Conservation (phyloP, 2,113 vertebrate genomes). For the Eidolon helvum region DNA sequence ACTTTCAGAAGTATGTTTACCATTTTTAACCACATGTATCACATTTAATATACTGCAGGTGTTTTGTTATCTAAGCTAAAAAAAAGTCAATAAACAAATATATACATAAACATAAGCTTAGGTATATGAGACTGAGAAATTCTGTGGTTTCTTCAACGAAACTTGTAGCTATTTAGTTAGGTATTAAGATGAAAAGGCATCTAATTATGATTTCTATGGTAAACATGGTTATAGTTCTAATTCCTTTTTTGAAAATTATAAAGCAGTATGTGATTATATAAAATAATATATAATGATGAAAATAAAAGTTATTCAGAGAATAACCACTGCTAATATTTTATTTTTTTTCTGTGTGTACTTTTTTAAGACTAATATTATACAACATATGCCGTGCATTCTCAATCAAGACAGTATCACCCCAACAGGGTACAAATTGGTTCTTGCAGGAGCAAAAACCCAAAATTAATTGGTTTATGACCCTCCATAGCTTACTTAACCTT, state of each 20-base stretch:
- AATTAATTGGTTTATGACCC: neutral
- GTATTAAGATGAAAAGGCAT: neutral
- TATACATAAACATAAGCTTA: neutral
- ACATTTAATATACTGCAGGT: neutral
- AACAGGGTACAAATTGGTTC: neutral
- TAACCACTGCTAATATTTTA: neutral
- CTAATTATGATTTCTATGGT: neutral
- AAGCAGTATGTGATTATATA: neutral
- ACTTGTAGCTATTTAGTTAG: neutral
- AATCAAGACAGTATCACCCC: neutral
- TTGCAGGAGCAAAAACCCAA: neutral
- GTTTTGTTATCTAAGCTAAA: neutral
- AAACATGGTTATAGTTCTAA: neutral
- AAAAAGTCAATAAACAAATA: neutral
- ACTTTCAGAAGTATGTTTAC: neutral
- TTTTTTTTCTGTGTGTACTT: neutral
- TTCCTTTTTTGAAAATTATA: neutral
- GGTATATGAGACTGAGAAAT: neutral
- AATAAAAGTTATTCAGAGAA: neutral
- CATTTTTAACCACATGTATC: neutral
- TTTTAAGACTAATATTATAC: neutral
- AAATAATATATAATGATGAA: neutral
- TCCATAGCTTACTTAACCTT: neutral
- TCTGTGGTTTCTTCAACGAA: neutral
- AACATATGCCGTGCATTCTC: neutral